Percentiles rank a stretch among this genome's conserved stretches.
Conservation (phyloP, 2,797 vertebrate species). For the Gallinago stenura region DNA sequence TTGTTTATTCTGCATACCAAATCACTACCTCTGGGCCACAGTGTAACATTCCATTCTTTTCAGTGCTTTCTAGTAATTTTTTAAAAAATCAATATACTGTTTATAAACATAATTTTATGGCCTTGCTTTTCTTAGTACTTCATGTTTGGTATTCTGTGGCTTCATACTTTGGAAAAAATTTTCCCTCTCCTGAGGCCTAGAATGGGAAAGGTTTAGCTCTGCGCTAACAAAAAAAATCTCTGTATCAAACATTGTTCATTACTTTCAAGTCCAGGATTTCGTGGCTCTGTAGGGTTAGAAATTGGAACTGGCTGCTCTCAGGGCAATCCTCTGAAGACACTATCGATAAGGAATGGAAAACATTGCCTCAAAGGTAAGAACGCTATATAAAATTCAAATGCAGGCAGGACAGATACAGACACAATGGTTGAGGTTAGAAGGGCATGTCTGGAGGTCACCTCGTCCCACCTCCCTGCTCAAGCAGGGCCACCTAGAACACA, state of each 20-base stretch:
- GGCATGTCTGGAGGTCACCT: neutral
- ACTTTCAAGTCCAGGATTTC: neutral
- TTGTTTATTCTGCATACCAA: neutral
- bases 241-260: neutral
- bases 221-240: neutral
- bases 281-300: neutral
- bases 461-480: neutral
- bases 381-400: neutral
- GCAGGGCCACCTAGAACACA: neutral
- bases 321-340: neutral
- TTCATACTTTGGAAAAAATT: neutral
- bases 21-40: neutral
- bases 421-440: neutral
- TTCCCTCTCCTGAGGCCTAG: neutral
- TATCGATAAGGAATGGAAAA: neutral
- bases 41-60: neutral
- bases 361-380: neutral
- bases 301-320: neutral
- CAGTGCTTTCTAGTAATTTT: neutral
- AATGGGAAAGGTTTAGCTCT: neutral
- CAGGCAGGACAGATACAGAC: neutral
- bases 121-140: neutral
- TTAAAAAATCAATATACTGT: neutral
- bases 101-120: neutral
- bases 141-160: neutral